Evolutionary conservation across 2,797 vertebrate genomes (phyloP).

Genomic region (Denticeps clupeoides): DNA sequence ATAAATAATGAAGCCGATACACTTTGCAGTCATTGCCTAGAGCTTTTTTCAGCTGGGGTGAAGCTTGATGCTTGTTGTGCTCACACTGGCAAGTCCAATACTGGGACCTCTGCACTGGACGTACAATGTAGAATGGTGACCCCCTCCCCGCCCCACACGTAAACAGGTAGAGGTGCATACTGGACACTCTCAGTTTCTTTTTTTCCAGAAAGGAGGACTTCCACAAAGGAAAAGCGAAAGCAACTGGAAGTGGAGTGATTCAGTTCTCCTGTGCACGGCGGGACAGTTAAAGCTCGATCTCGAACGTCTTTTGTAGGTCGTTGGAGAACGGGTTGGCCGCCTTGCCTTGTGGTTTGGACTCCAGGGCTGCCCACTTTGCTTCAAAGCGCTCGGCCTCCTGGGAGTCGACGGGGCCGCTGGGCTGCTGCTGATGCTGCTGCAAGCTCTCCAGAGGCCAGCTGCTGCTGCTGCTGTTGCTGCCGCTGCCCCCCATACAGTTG

Average conservation of each 20-base stretch:
- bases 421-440: conserved; percentile 43
- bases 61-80: conserved; percentile 4
- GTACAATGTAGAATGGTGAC: conserved; percentile 8
- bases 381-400: conserved; percentile 79
- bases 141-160: conserved; percentile 1
- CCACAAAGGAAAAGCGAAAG: conserved; percentile 31
- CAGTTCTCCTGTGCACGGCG: conserved; percentile 9
- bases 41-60: too few relatives aligned
- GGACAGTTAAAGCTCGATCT: conserved; percentile 71
- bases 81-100: conserved; percentile 13
- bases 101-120: background rate
- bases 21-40: conserved; percentile 29
- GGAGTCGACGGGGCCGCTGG: conserved; percentile 24
- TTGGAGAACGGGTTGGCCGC: conserved; percentile 77
- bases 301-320: conserved; percentile 74
- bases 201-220: conserved; percentile 25
- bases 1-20: conserved; percentile 52
- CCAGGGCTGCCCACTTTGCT: conserved; percentile 82
- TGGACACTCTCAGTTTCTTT: background rate
- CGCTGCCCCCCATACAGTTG: conserved; percentile 13
- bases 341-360: conserved; percentile 61
- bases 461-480: conserved; percentile 32
- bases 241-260: conserved; percentile 14
- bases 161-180: conserved; percentile 11
- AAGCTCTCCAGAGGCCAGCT: conserved; percentile 58